A percentile compares a stretch with the other conserved stretches of the same genome.
These are phyloP conservation scores for Chlorops oryzae DNA, from an alignment of 1,140 invertebrate genomes.

Conservation along the genomic window DNA sequence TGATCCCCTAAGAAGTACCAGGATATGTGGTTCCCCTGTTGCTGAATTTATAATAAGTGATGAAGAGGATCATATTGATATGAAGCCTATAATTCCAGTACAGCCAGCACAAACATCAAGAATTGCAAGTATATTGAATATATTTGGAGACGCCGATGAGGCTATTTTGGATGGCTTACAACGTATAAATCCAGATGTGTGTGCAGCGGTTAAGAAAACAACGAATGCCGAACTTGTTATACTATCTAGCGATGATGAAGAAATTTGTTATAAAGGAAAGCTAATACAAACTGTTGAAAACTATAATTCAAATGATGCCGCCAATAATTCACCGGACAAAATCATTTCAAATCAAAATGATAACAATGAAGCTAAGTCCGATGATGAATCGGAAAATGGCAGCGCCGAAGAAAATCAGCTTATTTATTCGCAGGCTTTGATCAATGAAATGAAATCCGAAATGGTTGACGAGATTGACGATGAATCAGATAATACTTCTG, in stretches of 20 bases:
- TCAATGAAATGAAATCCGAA: constrained; percentile 34
- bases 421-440: constrained; percentile 10
- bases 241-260: constrained; percentile 12
- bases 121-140: constrained; percentile 21
- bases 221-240: constrained; percentile 7
- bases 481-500: constrained; percentile 1
- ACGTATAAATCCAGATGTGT: constrained; percentile 12
- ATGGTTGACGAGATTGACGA: constrained; percentile 19
- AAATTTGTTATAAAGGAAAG: not conserved
- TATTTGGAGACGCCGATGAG: constrained; percentile 34
- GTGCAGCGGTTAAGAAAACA: constrained; percentile 1
- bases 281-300: not conserved
- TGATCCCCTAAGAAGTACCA: too few relatives aligned
- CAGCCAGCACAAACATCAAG: not conserved
- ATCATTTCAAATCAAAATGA: not conserved
- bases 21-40: too few relatives aligned
- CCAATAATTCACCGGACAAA: not conserved
- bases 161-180: constrained; percentile 5
- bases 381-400: not conserved
- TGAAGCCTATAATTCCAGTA: not conserved
- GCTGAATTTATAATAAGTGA: too few relatives aligned
- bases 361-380: not conserved
- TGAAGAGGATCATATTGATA: not conserved
- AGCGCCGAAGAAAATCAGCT: constrained; percentile 4
- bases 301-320: not conserved